phyloP scores from a whole-genome alignment of 2,888 invertebrate species.

The Lithophane leautieri region DNA sequence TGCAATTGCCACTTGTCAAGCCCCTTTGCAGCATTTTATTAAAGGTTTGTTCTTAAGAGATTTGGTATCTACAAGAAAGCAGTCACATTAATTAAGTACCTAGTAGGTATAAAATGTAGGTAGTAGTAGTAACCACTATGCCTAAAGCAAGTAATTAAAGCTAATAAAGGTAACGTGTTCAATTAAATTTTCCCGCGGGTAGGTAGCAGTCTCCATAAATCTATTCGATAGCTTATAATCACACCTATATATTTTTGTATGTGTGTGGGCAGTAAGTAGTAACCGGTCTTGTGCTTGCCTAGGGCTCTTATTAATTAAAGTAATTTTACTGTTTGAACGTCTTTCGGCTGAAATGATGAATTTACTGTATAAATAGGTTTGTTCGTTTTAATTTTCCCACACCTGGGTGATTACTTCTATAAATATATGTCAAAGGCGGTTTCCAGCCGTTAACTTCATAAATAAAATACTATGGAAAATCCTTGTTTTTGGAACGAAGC shows the following conservation, averaged over 20 bases:
- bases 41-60: background rate
- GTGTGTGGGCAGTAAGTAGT: no score
- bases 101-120: background rate
- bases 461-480: background rate
- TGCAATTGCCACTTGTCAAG: no score
- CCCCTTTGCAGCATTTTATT: background rate
- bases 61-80: background rate
- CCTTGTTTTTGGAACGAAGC: background rate
- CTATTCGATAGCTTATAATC: background rate
- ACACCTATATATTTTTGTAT: background rate
- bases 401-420: background rate
- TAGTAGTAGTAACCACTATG: background rate
- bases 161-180: no score
- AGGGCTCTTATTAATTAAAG: background rate
- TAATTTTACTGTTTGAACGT: background rate
- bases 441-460: background rate
- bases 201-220: background rate
- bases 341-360: background rate
- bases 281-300: background rate
- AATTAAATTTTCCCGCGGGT: background rate
- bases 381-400: background rate
- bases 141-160: background rate
- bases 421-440: background rate
- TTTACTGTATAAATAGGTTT: background rate
- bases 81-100: no score